Evolutionary conservation across 2,797 vertebrate species (phyloP), one percentile per base, ranked within the genome.

Genomic region (Hydrolagus colliei): DNA sequence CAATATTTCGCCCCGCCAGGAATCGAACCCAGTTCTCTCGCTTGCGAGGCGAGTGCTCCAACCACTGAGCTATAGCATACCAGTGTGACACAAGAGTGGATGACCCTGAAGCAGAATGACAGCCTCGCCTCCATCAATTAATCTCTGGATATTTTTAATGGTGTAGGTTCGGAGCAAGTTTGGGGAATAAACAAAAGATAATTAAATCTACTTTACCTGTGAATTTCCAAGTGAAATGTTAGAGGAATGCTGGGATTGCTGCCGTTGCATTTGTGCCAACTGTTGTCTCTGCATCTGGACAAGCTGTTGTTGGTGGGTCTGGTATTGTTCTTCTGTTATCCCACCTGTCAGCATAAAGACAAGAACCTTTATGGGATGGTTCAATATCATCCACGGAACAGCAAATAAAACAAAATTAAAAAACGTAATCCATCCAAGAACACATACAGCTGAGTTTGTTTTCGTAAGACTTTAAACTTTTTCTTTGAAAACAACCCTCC

Each of bases 321-420:
- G 94, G 90, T 95, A 97, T 74, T 98, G 96, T 88, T 97, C 96
- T 90, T 97, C 96, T 32, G 97, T 98, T 92, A 97, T 96, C 32
- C 94, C 95, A 88, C 94, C 96, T 89, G 94, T 92, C 86, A 91
- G 92, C 91, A 85, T 0, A 77, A 9, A 68, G 71, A 67, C 4
- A 84, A 84, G 41, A 41, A 20, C 1, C 16, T n/a, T 84, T 5
- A n/a, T n/a, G 71, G 67, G 16, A 52, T 84, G 9, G 11, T 80
- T 12, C 3, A n/a, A 74, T 74, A 61, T 68, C 41, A 16, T 41
- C 52, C 67, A 67, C 12, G 35, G 32, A 84, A n/a, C 4, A 41
- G 1, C 4, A 84, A 84, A 71, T 20, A 41, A 67, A 62, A n/a
- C 41, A 27, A 14, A 35, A 27, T 22, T 52, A 3, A 52, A 52